Evolutionary conservation across 2,888 invertebrate species (phyloP), one percentile per base, ranked within the genome.

Genomic region (Galerucella pusilla): DNA sequence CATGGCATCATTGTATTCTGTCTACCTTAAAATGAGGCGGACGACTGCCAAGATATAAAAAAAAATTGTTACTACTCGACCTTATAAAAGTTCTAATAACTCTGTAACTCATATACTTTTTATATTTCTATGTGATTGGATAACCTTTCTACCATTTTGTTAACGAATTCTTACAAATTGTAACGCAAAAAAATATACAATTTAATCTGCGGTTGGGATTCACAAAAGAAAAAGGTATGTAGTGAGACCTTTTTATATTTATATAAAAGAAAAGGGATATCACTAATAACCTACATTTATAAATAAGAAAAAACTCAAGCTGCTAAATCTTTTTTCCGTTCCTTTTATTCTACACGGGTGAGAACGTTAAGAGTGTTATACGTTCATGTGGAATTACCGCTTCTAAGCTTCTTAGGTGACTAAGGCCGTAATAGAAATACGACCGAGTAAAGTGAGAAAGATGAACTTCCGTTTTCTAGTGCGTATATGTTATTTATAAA

Each of bases 381-480:
- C 59, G 68, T 68, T 68, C 68, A 68, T 60, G 68, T 68, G 68
- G 68, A 68, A 68, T 68, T 68, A 68, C 68, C 60, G 68, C 46
- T 68, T 16, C 20, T 68, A 68, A 68, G 68, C 68, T 68, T 28
- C 68, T 68, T 68, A 68, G 60, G 46, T 59, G 68, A 68, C 68
- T 68, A 68, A 60, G 45, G 25, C 45, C 46, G 14, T 68, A 68
- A 68, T 68, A 68, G 68, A 68, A 68, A 68, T 68, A 60, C 68
- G 68, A 45, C 35, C 46, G 42, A 35, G 54, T 10, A 42, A 68
- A 68, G 35, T 63, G n/a, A 63, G 61, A 63, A 63, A n/a, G 61
- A 63, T 42, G 12, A 63, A 63, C 61, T 35, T 35, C 61, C 20
- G 20, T 63, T 63, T 28, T 9, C 2, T 3, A 63, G 14, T 11